Base-by-base conservation (phyloP, 2,797 vertebrate species). In the Betta splendens region DNA sequence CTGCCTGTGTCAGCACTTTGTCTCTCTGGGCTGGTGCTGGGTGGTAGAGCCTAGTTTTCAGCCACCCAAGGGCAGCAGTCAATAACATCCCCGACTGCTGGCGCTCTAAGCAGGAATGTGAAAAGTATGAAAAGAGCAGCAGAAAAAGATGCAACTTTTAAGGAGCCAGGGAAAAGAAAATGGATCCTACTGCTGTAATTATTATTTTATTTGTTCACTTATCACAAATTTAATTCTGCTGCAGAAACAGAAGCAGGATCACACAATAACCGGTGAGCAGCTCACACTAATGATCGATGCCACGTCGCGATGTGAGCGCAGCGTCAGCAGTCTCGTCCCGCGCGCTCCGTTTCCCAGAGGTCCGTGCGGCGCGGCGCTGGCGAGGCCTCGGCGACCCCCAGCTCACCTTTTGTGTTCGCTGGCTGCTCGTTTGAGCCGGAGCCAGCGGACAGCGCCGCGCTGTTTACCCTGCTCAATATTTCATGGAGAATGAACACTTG, bases 391-490 rank as follows among this genome's bases (percentile, higher is more conserved):
- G 71, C 53, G 64, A 85, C 86, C 86, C 81, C 77, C 22, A 66
- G 64, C 74, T 85, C 76, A 84, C 83, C 82, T 89, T n/a, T 84
- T 81, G 76, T 82, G 79, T 84, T 83, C 66, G 65, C 79, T 74
- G 81, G 76, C 80, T 85, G 71, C 76, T 69, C 78, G 65, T 83
- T 77, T 80, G 81, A 85, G 70, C 70, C 31, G 51, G 60, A 78
- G 82, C 81, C 85, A 84, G 77, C 38, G 72, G 75, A 84, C 74
- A 67, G 69, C 59, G 62, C 81, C 83, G 77, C 60, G 48, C 77
- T 90, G 87, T 91, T 91, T 89, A 88, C 84, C 86, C 85, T 83
- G 62, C 79, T 88, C 88, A 86, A 88, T 93, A 92, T 93, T 93
- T 89, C 89, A 90, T 86, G 87, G 75, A 77, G 83, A 90, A 87